Evolutionary conservation across 2,888 invertebrate genomes (phyloP).

Genomic region (Caradrina kadenii): DNA sequence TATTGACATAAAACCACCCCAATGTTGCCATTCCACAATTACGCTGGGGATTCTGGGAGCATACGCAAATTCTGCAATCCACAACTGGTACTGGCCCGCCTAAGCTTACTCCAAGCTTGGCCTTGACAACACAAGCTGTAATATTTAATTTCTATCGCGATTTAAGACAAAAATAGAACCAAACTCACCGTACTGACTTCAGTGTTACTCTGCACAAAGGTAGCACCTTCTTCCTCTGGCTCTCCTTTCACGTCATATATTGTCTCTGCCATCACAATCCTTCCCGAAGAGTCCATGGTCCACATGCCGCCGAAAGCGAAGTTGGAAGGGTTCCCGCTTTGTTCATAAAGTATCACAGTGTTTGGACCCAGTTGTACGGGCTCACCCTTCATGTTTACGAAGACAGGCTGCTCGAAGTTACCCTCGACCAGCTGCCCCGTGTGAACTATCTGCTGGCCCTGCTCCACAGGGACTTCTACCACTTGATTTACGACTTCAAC

Average conservation of each 20-base stretch:
- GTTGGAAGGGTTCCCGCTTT: conserved; percentile 86
- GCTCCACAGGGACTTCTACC: conserved; percentile 86
- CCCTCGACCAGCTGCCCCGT: conserved; percentile 87
- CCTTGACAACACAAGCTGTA: neutral
- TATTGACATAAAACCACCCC: no score
- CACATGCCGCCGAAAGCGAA: conserved; percentile 89
- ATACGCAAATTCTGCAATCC: no score
- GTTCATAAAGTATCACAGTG: conserved; percentile 88
- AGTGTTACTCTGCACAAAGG: conserved; percentile 83
- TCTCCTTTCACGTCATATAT: conserved; percentile 89
- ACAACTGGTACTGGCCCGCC: no score
- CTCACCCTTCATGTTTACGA: conserved; percentile 89
- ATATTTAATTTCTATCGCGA: neutral
- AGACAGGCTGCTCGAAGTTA: conserved; percentile 88
- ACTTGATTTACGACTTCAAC: conserved; percentile 85
- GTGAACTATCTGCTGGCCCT: conserved; percentile 87
- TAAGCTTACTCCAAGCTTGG: neutral
- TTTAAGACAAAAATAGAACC: conserved; percentile 17
- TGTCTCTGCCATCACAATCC: conserved; percentile 89
- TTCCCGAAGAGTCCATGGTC: conserved; percentile 87
- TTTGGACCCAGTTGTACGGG: conserved; percentile 88
- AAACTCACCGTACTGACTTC: conserved; percentile 84
- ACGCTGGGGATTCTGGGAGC: no score
- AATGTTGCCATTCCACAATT: no score
- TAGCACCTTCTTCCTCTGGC: conserved; percentile 84